Conservation (phyloP, 2,797 vertebrate species). For the Hypotaenidia okinawae region DNA sequence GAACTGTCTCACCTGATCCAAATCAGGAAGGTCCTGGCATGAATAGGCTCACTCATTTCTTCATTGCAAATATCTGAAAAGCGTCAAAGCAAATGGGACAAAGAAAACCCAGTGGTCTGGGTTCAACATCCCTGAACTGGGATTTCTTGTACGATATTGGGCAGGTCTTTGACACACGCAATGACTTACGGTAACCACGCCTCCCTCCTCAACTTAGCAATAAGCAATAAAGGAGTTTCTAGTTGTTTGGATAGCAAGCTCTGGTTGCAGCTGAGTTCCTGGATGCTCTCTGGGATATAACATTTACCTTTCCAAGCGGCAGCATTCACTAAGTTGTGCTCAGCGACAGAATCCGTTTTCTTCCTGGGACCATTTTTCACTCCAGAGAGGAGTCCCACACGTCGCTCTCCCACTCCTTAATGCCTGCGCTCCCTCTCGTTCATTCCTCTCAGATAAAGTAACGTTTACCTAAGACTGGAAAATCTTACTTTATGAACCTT, state of each 20-base stretch:
- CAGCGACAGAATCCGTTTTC: not conserved
- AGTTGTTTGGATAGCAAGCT: not conserved
- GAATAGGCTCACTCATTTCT: not conserved
- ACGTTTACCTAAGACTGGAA: slow-evolving; percentile 23
- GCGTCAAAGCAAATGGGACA: not conserved
- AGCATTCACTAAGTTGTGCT: not conserved
- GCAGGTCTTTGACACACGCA: rapidly evolving
- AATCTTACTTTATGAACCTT: slow-evolving; percentile 49
- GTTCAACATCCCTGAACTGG: not conserved
- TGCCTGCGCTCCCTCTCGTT: not conserved
- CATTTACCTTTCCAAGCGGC: not conserved
- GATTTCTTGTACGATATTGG: not conserved
- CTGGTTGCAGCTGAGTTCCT: not conserved
- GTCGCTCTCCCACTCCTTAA: not conserved
- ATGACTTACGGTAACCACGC: not conserved
- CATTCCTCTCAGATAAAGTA: slow-evolving; percentile 44
- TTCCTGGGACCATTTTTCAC: not conserved
- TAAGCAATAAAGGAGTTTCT: not conserved
- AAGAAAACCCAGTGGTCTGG: not conserved
- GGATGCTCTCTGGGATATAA: not conserved
- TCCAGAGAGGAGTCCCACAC: not conserved
- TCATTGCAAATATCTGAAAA: not conserved
- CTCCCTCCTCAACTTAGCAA: rapidly evolving
- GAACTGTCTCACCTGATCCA: not conserved
- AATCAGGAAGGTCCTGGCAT: not conserved